Evolutionary conservation across 2,888 invertebrate genomes (phyloP), one percentile per base, ranked within the genome.

Genomic region (Tridacna crocea): DNA sequence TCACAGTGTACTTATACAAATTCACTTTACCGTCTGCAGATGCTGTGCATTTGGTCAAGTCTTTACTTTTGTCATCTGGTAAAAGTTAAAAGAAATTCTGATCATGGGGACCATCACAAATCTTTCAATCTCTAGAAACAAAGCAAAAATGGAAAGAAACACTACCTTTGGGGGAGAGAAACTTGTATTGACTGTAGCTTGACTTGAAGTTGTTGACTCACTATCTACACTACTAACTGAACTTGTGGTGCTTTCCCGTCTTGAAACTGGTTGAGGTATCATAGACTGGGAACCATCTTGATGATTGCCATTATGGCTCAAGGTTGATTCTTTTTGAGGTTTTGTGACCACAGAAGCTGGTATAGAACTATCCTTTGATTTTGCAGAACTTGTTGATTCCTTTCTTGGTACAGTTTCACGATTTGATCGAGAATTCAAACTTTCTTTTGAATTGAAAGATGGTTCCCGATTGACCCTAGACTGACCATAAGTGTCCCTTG

Each of bases 181-280:
- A 55, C 72, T 77, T 24, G 61, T 72, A 58, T 73, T 70, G n/a
- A 26, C 26, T 75, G 27, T 26, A 22, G 55, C 26, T 17, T 65
- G 75, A 66, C 48, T 74, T 72, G 70, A 70, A 17, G 70, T 47
- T 12, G 51, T 51, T 1, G 24, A 51, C 24, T 83, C 83, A 58
- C 75, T 78, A 11, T 80, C 83, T 19, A 48, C 47, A 78, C 83
- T 83, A 70, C 84, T 81, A 22, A 77, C 79, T 51, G 84, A 84
- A 75, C 84, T 84, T 22, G 79, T 70, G 11, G 77, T 58, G 72
- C 84, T 84, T 46, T 75, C 81, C 27, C 74, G 73, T 46, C 84
- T 58, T 22, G 79, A 77, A 13, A 79, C 73, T 17, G 66, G 72
- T n/a, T 80, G 77, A 19, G 80, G 75, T 48, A 63, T 66, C 78